Evolutionary conservation across 2,888 invertebrate genomes (phyloP).

Genomic region (Ectobius pallidus): DNA sequence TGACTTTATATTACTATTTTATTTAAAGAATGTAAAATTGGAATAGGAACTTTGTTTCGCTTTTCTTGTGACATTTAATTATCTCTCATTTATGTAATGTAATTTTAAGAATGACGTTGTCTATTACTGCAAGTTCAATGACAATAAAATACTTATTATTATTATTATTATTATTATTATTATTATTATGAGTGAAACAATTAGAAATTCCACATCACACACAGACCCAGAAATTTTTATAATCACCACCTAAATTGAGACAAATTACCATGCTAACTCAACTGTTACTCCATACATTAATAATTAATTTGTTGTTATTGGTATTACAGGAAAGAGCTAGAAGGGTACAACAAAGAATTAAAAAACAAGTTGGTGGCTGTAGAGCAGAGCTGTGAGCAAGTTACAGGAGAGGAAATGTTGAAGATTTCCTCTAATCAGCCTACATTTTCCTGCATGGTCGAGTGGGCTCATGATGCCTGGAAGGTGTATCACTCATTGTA

Average conservation of each 20-base stretch:
- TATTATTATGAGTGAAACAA: too few relatives aligned
- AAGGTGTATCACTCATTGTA: constrained; percentile 33
- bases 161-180: too few relatives aligned
- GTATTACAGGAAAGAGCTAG: constrained; percentile 9
- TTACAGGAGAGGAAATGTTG: constrained; percentile 8
- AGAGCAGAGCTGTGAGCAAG: constrained; percentile 8
- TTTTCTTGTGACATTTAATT: too few relatives aligned
- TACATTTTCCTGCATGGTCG: constrained; percentile 15
- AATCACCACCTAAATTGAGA: not conserved
- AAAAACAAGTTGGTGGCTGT: constrained; percentile 7
- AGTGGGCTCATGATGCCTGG: constrained; percentile 38
- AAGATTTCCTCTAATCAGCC: constrained; percentile 27
- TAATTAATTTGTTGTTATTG: not conserved
- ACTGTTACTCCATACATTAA: not conserved
- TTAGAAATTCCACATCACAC: not conserved
- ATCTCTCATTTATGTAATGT: too few relatives aligned
- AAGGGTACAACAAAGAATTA: constrained; percentile 6
- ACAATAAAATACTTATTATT: too few relatives aligned
- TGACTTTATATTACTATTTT: too few relatives aligned
- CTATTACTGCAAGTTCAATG: too few relatives aligned
- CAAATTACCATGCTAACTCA: not conserved
- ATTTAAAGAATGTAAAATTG: too few relatives aligned
- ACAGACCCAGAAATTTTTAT: not conserved
- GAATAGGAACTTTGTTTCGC: too few relatives aligned
- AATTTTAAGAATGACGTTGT: too few relatives aligned